phyloP scores from a whole-genome alignment of 2,113 vertebrate genomes.

The Capreolus pygargus region DNA sequence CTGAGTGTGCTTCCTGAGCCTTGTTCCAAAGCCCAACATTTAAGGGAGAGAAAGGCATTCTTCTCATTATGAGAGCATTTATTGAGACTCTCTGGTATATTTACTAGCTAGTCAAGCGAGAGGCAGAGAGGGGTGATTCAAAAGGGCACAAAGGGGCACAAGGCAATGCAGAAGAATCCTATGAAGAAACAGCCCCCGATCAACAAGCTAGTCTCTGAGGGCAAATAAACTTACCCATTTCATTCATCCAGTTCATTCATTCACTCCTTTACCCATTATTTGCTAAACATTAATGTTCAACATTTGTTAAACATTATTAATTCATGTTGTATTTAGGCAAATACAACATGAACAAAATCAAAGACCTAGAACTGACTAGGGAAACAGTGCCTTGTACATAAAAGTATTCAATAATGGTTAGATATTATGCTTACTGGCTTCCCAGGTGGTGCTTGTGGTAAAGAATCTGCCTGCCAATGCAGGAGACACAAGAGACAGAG shows the following conservation, averaged over 20 bases:
- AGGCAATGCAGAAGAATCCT: background rate
- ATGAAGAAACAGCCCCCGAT: background rate
- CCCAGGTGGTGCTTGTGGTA: background rate
- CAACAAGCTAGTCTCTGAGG: background rate
- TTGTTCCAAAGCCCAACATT: background rate
- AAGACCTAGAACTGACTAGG: background rate
- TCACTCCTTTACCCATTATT: background rate
- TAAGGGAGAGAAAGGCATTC: background rate
- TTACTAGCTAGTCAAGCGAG: background rate
- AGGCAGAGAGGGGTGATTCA: background rate
- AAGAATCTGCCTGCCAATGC: background rate
- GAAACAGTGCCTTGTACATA: background rate
- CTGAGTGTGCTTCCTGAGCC: background rate
- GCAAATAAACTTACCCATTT: background rate
- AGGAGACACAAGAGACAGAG: background rate
- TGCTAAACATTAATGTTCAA: background rate
- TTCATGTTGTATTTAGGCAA: conserved; percentile 2
- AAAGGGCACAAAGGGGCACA: background rate
- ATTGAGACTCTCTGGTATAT: background rate
- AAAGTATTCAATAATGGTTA: conserved; percentile 3
- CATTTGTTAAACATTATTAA: background rate
- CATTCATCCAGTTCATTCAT: background rate
- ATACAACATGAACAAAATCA: background rate
- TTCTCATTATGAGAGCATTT: background rate
- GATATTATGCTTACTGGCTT: background rate